These are phyloP conservation scores for Perca schrenkii DNA, from an alignment of 2,113 vertebrate genomes.

Conservation along the genomic window DNA sequence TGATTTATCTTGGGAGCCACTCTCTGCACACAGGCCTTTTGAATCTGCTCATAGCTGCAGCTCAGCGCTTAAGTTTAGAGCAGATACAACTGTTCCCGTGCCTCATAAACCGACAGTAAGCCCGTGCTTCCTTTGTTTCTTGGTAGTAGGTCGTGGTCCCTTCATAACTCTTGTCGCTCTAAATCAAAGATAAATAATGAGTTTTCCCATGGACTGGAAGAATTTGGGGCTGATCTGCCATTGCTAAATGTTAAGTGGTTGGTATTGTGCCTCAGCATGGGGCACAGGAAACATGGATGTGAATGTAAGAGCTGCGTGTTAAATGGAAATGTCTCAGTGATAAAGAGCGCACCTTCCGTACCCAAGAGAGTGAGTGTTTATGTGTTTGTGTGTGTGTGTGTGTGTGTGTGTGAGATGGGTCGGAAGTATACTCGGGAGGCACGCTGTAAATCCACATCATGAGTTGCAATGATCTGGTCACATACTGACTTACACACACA, in stretches of 20 bases:
- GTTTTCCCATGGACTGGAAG: conserved; percentile 62
- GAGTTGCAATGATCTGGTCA: conserved; percentile 59
- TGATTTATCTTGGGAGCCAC: background rate
- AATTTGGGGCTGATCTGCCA: conserved; percentile 60
- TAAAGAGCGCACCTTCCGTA: conserved; percentile 74
- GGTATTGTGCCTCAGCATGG: conserved; percentile 66
- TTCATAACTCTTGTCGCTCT: conserved; percentile 55
- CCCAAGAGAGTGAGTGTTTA: conserved; percentile 19
- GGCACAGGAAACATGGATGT: conserved; percentile 73
- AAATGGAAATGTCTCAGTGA: conserved; percentile 82
- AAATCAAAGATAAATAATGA: conserved; percentile 64
- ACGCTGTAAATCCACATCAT: conserved; percentile 69
- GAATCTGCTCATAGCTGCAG: conserved; percentile 37
- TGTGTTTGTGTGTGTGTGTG: conserved; percentile 20
- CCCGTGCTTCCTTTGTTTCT: conserved; percentile 48
- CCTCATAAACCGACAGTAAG: conserved; percentile 43
- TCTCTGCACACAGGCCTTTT: background rate
- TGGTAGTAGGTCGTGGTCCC: conserved; percentile 7
- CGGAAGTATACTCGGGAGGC: conserved; percentile 56
- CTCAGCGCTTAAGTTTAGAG: conserved; percentile 34
- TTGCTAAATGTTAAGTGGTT: conserved; percentile 74
- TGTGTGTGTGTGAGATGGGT: conserved; percentile 44
- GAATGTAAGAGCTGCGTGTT: conserved; percentile 60
- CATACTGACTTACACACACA: conserved; percentile 27
- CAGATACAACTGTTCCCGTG: conserved; percentile 35